These are phyloP conservation scores for Hafferia zeledoni DNA, from an alignment of 2,797 vertebrate species.

Conservation along the genomic window DNA sequence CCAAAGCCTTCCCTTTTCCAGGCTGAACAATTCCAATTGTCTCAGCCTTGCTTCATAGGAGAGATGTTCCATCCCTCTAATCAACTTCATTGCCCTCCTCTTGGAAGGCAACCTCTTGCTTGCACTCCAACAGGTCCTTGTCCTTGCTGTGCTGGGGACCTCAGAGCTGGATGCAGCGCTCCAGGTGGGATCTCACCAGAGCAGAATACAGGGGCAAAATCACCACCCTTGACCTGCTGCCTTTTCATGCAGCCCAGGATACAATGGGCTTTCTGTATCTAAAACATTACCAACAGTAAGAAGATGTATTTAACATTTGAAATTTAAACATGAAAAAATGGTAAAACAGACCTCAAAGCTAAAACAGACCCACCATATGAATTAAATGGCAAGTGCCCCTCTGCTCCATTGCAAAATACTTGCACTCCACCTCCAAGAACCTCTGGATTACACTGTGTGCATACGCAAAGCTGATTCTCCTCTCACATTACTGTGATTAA, in stretches of 20 bases:
- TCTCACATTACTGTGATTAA: conserved; percentile 5
- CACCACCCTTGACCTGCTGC: neutral
- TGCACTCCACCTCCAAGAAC: neutral
- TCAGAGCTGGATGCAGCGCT: neutral
- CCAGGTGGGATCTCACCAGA: too few relatives aligned
- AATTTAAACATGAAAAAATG: neutral
- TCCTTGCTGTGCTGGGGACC: neutral
- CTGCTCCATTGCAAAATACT: neutral
- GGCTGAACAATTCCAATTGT: neutral
- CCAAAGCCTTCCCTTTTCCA: neutral
- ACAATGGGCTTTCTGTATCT: neutral
- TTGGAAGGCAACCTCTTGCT: neutral
- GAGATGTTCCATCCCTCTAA: neutral
- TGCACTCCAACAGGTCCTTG: neutral
- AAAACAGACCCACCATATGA: neutral
- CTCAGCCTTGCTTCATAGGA: neutral
- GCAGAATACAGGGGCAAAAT: neutral
- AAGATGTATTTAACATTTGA: neutral
- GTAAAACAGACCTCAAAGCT: neutral
- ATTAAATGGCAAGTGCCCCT: neutral
- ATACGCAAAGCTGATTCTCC: neutral
- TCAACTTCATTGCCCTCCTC: neutral
- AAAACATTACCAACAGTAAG: neutral
- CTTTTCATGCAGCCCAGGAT: neutral
- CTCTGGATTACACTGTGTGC: neutral